phyloP scores from a whole-genome alignment of 2,113 vertebrate species.

The Merops nubicus region DNA sequence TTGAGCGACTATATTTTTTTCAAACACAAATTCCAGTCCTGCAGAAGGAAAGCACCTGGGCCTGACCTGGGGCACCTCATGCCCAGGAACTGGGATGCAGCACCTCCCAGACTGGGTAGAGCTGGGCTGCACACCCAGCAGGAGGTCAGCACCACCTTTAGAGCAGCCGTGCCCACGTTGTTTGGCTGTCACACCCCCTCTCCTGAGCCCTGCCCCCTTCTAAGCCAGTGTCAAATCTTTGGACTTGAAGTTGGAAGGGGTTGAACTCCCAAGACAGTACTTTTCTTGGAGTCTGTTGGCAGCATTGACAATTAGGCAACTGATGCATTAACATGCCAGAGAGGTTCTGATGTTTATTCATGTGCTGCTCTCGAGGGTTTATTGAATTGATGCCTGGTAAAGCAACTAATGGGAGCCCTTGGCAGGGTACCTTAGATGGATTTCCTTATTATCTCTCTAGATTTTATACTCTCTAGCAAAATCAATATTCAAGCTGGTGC shows the following conservation, averaged over 20 bases:
- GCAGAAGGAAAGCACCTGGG: background rate
- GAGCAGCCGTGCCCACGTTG: background rate
- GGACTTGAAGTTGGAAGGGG: background rate
- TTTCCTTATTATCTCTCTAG: constrained; percentile 41
- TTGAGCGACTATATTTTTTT: background rate
- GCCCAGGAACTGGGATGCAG: no score
- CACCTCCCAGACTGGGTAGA: rapidly evolving
- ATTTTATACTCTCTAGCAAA: constrained; percentile 50
- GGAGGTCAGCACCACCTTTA: background rate
- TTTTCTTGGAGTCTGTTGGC: background rate
- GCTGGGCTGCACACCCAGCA: background rate
- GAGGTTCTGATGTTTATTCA: constrained; percentile 40
- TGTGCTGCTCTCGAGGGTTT: constrained; percentile 17
- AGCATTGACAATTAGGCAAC: constrained; percentile 40
- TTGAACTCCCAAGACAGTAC: background rate
- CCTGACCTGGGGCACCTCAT: background rate
- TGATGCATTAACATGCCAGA: constrained; percentile 21
- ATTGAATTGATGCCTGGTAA: constrained; percentile 34
- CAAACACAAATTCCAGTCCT: background rate
- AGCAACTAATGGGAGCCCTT: constrained; percentile 33
- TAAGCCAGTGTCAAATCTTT: background rate
- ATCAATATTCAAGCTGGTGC: constrained; percentile 34
- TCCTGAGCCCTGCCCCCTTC: background rate
- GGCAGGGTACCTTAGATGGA: constrained; percentile 36
- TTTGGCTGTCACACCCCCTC: background rate